Evolutionary conservation across 2,797 vertebrate genomes (phyloP), one percentile per base, ranked within the genome.

Genomic region (Amniataba percoides): DNA sequence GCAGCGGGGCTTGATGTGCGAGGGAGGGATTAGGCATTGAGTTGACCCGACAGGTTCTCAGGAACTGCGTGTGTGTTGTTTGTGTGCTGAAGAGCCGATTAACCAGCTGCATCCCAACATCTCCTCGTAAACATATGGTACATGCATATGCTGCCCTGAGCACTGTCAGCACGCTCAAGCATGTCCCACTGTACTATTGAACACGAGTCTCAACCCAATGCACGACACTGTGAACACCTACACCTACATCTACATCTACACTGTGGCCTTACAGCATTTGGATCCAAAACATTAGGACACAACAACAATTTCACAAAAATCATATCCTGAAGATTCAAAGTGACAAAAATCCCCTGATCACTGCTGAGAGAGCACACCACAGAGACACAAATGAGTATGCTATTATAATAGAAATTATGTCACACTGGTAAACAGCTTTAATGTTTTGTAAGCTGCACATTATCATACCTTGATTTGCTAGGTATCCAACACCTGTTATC

Each of bases 21-120:
- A 67, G n/a, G 34, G 68, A 81, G 83, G 89, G 93, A 93, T 92
- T 92, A 92, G 60, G 56, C 39, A 43, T 5, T 0, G 40, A 68
- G 67, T 83, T 71, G 73, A 87, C 81, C 82, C 10, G 57, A 80
- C 69, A 81, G 60, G 62, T 75, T 77, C 34, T 45, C 62, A 52
- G 73, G 62, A 70, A 74, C 39, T 80, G 61, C 48, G 57, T 85
- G 84, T 61, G 81, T 71, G 82, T 82, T 85, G 85, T 90, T 89
- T 89, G 77, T 74, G 79, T 73, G 78, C 59, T 68, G 75, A 64
- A 86, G 90, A 92, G 92, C 88, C 77, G 83, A 93, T 94, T 94
- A 93, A 81, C 88, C 48, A 65, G 84, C 78, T 73, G 81, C 71
- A 81, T 62, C 83, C 70, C 61, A 68, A 46, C 78, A 68, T 45